Evolutionary conservation across 2,888 invertebrate genomes (phyloP).

Genomic region (Lasioglossum lativentre): DNA sequence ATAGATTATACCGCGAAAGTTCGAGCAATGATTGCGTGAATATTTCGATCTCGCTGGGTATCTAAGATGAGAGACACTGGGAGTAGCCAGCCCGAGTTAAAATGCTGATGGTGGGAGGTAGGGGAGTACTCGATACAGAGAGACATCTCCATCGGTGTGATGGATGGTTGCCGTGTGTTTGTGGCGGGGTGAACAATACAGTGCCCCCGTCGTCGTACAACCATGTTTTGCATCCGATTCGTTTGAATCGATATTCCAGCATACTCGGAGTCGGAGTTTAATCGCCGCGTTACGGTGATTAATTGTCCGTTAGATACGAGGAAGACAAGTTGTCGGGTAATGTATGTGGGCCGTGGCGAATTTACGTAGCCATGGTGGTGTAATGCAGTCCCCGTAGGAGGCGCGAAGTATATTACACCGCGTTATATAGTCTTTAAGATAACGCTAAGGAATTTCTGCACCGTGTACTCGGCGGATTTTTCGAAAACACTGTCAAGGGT

Average conservation of each 20-base stretch:
- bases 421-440: not conserved
- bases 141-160: conserved; percentile 3
- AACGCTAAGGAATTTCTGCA: not conserved
- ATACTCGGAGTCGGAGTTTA: conserved; percentile 44
- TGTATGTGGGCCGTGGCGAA: conserved; percentile 35
- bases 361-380: conserved; percentile 38
- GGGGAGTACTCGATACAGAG: conserved; percentile 17
- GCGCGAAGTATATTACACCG: conserved; percentile 28
- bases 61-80: conserved; percentile 19
- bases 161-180: not conserved
- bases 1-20: not conserved
- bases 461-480: not conserved
- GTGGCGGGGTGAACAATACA: conserved; percentile 18
- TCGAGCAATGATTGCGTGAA: not conserved
- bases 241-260: conserved; percentile 60
- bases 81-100: conserved; percentile 3
- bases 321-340: conserved; percentile 55
- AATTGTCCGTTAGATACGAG: conserved; percentile 53
- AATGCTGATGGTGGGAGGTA: conserved; percentile 6
- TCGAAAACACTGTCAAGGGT: not conserved
- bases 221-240: conserved; percentile 57
- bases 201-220: conserved; percentile 23
- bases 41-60: not conserved
- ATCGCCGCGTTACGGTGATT: conserved; percentile 49
- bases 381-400: conserved; percentile 31